A percentile compares a stretch with the other conserved stretches of the same genome.
Conservation (phyloP, 2,113 vertebrate genomes). For the Serinus canaria region DNA sequence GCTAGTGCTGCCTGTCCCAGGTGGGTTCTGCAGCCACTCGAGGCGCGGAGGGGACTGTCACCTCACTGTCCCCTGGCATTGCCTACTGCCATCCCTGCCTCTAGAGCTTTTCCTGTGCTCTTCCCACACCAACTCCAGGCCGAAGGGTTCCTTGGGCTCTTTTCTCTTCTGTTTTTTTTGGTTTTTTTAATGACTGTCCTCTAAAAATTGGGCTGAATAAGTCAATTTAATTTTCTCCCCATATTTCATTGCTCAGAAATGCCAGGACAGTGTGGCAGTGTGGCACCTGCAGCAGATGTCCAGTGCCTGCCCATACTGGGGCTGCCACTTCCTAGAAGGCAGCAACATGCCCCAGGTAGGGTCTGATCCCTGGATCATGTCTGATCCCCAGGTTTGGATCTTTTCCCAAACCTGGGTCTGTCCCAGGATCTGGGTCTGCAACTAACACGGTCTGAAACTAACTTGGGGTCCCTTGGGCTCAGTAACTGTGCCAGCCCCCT, state of each 20-base stretch:
- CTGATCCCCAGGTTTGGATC: background rate
- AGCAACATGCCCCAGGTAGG: background rate
- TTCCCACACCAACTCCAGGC: background rate
- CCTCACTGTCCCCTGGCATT: background rate
- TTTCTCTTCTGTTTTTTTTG: background rate
- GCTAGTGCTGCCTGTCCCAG: background rate
- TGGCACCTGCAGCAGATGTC: background rate
- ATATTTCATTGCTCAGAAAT: background rate
- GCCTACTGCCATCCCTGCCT: background rate
- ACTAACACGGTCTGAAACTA: no score
- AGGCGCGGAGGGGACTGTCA: accelerated
- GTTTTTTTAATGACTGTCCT: background rate
- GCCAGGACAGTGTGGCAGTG: background rate
- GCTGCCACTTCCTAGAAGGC: background rate
- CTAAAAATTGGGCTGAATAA: background rate
- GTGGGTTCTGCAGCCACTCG: background rate
- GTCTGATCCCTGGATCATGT: background rate
- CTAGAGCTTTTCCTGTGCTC: background rate
- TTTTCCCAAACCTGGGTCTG: background rate
- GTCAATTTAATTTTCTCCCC: background rate
- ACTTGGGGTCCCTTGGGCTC: accelerated
- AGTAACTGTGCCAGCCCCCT: accelerated
- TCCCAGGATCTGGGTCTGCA: background rate
- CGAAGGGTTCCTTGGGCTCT: background rate
- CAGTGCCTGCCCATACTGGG: background rate